Base-by-base conservation (phyloP, 2,888 invertebrate genomes). In the Diadromus collaris region DNA sequence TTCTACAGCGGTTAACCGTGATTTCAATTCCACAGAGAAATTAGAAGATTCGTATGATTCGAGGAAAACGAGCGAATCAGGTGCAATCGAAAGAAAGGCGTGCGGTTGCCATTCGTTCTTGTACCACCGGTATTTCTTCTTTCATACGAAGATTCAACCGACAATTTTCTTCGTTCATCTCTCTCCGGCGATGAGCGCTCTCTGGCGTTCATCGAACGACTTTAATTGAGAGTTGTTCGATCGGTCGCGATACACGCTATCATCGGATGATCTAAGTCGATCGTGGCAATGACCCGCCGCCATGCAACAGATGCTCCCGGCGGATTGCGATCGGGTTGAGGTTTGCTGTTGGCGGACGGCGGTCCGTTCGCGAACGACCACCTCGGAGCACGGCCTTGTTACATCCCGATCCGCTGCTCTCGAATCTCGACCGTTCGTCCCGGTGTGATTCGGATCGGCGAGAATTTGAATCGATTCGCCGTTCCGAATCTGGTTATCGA, bases 271-370 rank as follows among this genome's bases (percentile, higher is more conserved):
- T 88, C 87, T 86, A 86, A 87, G 84, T 63, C 83, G 86, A 86
- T 87, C 85, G 86, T 86, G 88, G 88, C 88, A 89, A 88, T 89
- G 89, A 89, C 89, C 88, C 85, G 85, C 76, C 86, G 85, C 86
- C 86, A 85, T 85, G 85, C 61, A 75, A 58, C 71, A 67, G 67
- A 63, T 75, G 41, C 27, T 72, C 29, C 34, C 41, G 34, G 21
- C 46, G 32, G 41, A 78, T 54, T 54, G 34, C 41, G 61, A 44
- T 58, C 63, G 19, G 32, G 51, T 58, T 29, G 21, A 51, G 56
- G 63, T 48, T 68, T 44, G 41, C n/a, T 19, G 56, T 2, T 41
- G 68, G 41, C 44, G 54, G 38, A 7, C 21, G 21, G 44, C 24
- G n/a, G 34, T 13, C 48, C 21, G 41, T 46, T 16, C 54, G 27